phyloP scores from a whole-genome alignment of 2,888 invertebrate genomes.

The Drosophila acutilabella region DNA sequence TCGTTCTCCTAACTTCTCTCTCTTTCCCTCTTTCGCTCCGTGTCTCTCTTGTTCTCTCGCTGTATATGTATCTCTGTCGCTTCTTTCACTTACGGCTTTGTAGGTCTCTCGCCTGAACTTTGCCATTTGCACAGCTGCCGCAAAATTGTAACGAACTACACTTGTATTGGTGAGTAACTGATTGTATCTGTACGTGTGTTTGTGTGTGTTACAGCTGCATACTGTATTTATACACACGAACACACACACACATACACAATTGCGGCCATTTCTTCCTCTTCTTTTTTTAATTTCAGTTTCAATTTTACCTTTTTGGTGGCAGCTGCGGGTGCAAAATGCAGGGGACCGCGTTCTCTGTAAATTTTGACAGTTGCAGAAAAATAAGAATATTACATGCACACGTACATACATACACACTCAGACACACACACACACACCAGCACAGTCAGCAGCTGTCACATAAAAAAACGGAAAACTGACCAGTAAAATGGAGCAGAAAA shows the following conservation, averaged over 20 bases:
- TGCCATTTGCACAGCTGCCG: slow-evolving; percentile 69
- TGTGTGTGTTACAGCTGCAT: slow-evolving; percentile 42
- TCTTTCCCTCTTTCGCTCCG: background rate
- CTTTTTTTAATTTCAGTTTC: slow-evolving; percentile 63
- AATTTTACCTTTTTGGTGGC: slow-evolving; percentile 55
- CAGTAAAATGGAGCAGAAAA: slow-evolving; percentile 58
- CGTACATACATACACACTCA: slow-evolving; percentile 12
- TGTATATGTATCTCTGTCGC: slow-evolving; percentile 12
- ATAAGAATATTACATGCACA: slow-evolving; percentile 43
- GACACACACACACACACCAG: slow-evolving; percentile 17
- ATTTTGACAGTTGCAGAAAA: slow-evolving; percentile 66
- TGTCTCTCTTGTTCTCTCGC: slow-evolving; percentile 1
- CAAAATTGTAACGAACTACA: slow-evolving; percentile 56
- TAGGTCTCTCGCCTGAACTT: slow-evolving; percentile 66
- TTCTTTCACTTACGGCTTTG: slow-evolving; percentile 27
- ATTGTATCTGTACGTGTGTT: slow-evolving; percentile 12
- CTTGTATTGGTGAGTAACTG: slow-evolving; percentile 21
- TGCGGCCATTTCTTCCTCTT: slow-evolving; percentile 39
- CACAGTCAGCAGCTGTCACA: slow-evolving; percentile 36
- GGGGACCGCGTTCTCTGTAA: slow-evolving; percentile 37
- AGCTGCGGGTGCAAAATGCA: slow-evolving; percentile 9
- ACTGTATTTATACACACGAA: slow-evolving; percentile 13
- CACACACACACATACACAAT: slow-evolving; percentile 22
- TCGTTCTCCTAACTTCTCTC: slow-evolving; percentile 2
- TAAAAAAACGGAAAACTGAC: slow-evolving; percentile 38